phyloP scores from a whole-genome alignment of 64 coral and sea anemone genomes.

The Actinia equina region DNA sequence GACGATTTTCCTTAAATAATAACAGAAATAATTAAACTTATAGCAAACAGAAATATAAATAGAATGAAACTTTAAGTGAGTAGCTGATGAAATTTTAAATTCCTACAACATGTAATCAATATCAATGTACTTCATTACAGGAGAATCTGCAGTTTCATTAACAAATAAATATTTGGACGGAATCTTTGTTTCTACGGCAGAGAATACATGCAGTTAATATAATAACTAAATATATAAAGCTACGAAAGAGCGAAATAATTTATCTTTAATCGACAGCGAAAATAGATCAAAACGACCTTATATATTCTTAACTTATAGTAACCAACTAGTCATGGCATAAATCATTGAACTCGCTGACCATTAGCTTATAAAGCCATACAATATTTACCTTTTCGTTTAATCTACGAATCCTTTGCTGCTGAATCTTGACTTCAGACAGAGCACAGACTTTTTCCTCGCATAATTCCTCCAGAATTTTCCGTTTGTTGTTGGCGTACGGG shows the following conservation, averaged over 20 bases:
- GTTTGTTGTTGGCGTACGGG: constrained; percentile 12
- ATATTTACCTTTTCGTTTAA: constrained; percentile 15
- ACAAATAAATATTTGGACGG: not conserved
- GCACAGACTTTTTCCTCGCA: constrained; percentile 21
- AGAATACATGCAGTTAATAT: not conserved
- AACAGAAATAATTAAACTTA: not conserved
- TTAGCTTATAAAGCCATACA: too few relatives aligned
- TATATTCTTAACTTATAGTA: not conserved
- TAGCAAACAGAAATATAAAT: not conserved
- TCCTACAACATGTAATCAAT: constrained; percentile 27
- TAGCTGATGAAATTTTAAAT: constrained; percentile 24
- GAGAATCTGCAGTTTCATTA: not conserved
- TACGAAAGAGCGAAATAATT: not conserved
- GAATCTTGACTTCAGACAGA: constrained; percentile 29
- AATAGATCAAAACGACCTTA: not conserved
- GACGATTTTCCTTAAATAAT: not conserved
- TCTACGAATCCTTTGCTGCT: constrained; percentile 29
- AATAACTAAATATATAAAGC: not conserved
- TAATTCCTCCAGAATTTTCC: constrained; percentile 22
- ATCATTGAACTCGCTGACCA: not conserved
- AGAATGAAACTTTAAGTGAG: too few relatives aligned
- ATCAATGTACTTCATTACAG: not conserved
- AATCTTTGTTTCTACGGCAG: not conserved
- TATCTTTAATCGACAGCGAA: not conserved
- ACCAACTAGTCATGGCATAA: not conserved